Evolutionary conservation across 2,888 invertebrate species (phyloP).

Genomic region (Tetragonisca angustula): DNA sequence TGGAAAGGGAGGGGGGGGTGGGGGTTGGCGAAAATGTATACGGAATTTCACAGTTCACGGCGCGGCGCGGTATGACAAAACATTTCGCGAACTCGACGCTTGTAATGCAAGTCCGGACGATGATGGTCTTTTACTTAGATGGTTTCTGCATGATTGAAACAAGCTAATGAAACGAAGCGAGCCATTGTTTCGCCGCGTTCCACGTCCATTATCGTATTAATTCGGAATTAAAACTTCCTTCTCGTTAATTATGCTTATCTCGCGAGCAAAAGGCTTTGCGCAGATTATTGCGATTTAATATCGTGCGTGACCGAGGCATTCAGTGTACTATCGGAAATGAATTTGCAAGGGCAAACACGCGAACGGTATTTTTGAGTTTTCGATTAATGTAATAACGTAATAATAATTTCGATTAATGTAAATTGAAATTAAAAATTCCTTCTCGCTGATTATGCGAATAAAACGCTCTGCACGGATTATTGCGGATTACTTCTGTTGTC

Average conservation of each 20-base stretch:
- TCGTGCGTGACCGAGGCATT: background rate
- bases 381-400: no score
- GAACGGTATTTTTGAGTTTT: no score
- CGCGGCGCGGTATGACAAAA: background rate
- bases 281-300: background rate
- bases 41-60: background rate
- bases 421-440: background rate
- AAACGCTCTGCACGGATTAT: background rate
- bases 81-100: background rate
- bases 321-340: background rate
- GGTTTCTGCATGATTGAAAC: no score
- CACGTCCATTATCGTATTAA: conserved; percentile 12
- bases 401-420: background rate
- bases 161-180: background rate
- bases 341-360: background rate
- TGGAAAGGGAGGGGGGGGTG: background rate
- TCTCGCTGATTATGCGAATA: background rate
- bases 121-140: background rate
- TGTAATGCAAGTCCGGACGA: background rate
- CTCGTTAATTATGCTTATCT: background rate
- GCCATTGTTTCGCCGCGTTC: background rate
- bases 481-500: background rate
- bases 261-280: background rate
- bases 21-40: conserved; percentile 7
- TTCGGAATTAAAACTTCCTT: background rate